Base-by-base conservation (phyloP, 1,140 invertebrate genomes). In the Galleria mellonella region DNA sequence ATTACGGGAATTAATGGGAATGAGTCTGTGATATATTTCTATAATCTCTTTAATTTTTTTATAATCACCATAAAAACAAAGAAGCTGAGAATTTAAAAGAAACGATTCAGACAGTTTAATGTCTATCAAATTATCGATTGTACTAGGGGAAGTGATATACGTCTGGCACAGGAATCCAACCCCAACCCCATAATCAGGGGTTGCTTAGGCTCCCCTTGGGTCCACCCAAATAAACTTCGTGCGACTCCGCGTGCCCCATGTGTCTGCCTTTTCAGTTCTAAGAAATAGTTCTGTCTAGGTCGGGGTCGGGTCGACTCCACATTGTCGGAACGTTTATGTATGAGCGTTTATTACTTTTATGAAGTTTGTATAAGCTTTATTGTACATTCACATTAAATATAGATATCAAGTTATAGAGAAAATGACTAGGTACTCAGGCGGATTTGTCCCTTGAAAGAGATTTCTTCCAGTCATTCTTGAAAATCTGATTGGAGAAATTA, bases 71-170 rank as follows among this genome's bases (percentile, higher is more conserved):
- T 37, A 17, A 37, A 37, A 37, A 15, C 35, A 37, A 37, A 15
- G 12, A 15, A 4, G 17, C 6, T 6, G 3, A n/a, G 6, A 37
- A 14, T 5, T 30, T 32, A 36, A 23, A 48, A 48, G 45, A 46
- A 60, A 31, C 62, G 51, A 62, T 36, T 59, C 64, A 63, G 50
- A 55, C 56, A 49, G 59, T 65, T 73, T 66, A 47, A 60, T 59
- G 62, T 64, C 55, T 48, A 67, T 67, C 57, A 62, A 63, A 56
- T 56, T 62, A 76, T 71, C 64, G 66, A 61, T 72, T 46, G 50
- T 45, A 51, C 51, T 56, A 58, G 47, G 66, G 59, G 64, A 62
- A 58, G 55, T 38, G 47, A 47, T 37, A 37, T 10, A 40, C 31
- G 68, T 65, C 66, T 77, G 66, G 48, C 55, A 49, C 49, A 62